Percentiles rank a stretch among this genome's conserved stretches.
phyloP scores from a whole-genome alignment of 2,888 invertebrate species.

The Cryptocheilus praepositus region DNA sequence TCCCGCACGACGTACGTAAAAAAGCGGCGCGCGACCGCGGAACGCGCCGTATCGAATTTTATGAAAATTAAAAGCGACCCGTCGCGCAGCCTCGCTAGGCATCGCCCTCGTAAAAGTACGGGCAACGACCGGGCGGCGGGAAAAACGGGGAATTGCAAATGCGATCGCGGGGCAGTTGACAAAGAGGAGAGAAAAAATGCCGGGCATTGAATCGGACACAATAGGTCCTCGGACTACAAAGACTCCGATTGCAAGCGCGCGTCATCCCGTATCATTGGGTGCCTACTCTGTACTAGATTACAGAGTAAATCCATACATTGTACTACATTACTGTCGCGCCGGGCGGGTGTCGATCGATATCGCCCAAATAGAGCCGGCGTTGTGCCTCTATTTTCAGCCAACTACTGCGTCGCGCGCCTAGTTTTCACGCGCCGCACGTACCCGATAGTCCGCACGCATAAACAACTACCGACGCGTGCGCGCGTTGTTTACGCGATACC shows the following conservation, averaged over 20 bases:
- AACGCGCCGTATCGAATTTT: slow-evolving; percentile 52
- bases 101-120: slow-evolving; percentile 41
- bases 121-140: slow-evolving; percentile 17
- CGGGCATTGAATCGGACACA: slow-evolving; percentile 40
- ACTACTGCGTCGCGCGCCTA: no score
- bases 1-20: no score
- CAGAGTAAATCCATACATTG: slow-evolving; percentile 6
- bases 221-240: slow-evolving; percentile 24
- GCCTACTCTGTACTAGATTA: no score
- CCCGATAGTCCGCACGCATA: no score
- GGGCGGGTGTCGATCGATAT: not conserved
- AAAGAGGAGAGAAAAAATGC: slow-evolving; percentile 54
- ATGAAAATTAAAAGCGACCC: slow-evolving; percentile 55
- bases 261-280: slow-evolving; percentile 5
- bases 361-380: not conserved
- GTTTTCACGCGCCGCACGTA: no score
- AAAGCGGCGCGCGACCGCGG: slow-evolving; percentile 24
- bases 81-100: not conserved
- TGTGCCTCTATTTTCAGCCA: slow-evolving; percentile 3
- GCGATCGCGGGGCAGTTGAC: slow-evolving; percentile 28
- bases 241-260: slow-evolving; percentile 25
- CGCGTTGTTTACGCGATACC: not conserved
- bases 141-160: slow-evolving; percentile 26
- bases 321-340: not conserved
- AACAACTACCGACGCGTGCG: no score